Base-by-base conservation (phyloP, 2,888 invertebrate species). In the Caenorhabditis afra region DNA sequence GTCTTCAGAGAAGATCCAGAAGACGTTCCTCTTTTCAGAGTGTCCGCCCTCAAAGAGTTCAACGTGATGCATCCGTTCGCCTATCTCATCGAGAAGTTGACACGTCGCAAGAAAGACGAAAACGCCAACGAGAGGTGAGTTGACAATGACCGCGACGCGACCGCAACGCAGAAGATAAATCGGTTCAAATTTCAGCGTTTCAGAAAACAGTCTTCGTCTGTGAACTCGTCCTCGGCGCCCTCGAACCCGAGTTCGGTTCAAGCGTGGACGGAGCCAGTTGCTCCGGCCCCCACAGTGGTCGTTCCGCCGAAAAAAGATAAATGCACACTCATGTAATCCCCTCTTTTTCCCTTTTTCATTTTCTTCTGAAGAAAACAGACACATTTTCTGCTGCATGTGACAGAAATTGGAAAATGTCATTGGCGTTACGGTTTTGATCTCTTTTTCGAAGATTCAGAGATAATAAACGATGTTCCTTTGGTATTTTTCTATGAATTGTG, bases 61-160 rank as follows among this genome's bases (percentile, higher is more conserved):
- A 81, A 81, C 53, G 79, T 83, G 18, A 83, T 83, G 83, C 83
- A 83, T 57, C 83, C 83, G 35, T 83, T 83, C 47, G 83, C 83
- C 12, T 83, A 83, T 64, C 23, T 83, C 7, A 50, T 83, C 37
- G 83, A 83, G 55, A 81, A 79, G 37, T 41, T 83, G 18, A 83
- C 81, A 11, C 45, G 83, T 16, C 66, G 50, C 2, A 74, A 70
- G 47, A 62, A 75, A 8, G 79, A 79, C 59, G 68, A 59, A 14
- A 79, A 79, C 37, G 68, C 67, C 8, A 79, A 79, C 64, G 73
- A 73, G 37, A 66, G 67, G 73, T 77, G 11, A 37, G 14, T 11
- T 11, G 41, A 11, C 41, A 41, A 3, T 11, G 14, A 41, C 14
- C 41, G 41, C 29, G 29, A 29, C 29, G 29, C 29, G 29, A 5